phyloP scores from a whole-genome alignment of 2,113 vertebrate species.

The Pteruthius melanotis region DNA sequence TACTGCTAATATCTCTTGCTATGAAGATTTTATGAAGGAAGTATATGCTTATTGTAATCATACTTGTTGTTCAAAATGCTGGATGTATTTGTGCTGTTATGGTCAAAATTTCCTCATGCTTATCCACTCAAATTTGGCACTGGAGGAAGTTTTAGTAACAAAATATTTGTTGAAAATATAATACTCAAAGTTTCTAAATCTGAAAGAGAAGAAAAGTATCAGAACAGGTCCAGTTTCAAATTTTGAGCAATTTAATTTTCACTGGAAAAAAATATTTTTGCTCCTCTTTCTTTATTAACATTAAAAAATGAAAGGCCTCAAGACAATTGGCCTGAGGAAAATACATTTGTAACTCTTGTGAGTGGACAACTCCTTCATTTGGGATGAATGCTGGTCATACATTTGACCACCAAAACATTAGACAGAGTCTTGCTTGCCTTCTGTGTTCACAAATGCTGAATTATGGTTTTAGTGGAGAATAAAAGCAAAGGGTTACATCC shows the following conservation, averaged over 20 bases:
- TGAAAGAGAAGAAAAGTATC: background rate
- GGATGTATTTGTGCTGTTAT: background rate
- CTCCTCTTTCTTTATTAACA: background rate
- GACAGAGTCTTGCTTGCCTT: background rate
- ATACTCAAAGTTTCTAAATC: background rate
- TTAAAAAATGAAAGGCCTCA: background rate
- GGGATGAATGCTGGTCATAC: accelerated
- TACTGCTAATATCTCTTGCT: background rate
- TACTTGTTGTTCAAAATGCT: background rate
- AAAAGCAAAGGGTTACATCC: background rate
- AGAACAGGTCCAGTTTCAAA: background rate
- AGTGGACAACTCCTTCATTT: background rate
- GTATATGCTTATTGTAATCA: background rate
- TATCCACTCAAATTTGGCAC: background rate
- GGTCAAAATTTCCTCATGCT: background rate
- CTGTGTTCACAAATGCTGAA: background rate
- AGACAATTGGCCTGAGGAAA: background rate
- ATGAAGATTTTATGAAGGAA: background rate
- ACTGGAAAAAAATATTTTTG: background rate
- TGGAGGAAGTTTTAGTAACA: background rate
- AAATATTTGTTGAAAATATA: background rate
- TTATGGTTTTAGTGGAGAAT: background rate
- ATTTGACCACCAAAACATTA: background rate
- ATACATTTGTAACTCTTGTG: background rate
- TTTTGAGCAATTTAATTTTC: background rate